These are phyloP conservation scores for Crotophaga sulcirostris DNA, from an alignment of 2,113 vertebrate species.

Conservation along the genomic window DNA sequence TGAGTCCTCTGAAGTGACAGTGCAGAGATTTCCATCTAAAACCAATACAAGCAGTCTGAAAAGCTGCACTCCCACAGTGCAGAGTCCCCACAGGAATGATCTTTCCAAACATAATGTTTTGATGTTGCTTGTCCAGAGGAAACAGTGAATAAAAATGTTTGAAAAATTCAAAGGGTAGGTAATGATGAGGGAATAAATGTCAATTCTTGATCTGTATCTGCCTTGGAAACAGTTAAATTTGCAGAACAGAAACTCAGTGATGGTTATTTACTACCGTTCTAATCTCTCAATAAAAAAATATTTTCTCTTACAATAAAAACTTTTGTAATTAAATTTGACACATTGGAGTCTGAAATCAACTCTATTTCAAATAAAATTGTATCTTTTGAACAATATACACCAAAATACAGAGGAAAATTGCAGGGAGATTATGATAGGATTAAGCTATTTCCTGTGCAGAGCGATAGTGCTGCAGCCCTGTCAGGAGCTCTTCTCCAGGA, in stretches of 20 bases:
- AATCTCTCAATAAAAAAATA: not conserved
- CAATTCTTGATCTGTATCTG: conserved; percentile 16
- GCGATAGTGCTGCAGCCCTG: not conserved
- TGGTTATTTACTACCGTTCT: not conserved
- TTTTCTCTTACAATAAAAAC: not conserved
- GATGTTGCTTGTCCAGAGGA: conserved; percentile 9
- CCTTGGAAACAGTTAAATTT: conserved; percentile 11
- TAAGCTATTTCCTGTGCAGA: not conserved
- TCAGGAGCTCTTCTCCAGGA: conserved; percentile 2
- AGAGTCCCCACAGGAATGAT: not conserved
- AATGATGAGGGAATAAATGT: conserved; percentile 1
- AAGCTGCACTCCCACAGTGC: not conserved
- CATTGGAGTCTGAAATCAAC: conserved; percentile 13
- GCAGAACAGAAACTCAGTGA: not conserved
- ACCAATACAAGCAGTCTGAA: not conserved
- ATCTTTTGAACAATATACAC: conserved; percentile 20
- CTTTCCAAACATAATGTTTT: not conserved
- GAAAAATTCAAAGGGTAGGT: not conserved
- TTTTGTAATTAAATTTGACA: conserved; percentile 41
- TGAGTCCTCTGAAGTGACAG: conserved; percentile 13
- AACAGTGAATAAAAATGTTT: not conserved
- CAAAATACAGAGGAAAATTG: conserved; percentile 42
- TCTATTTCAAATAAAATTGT: conserved; percentile 33
- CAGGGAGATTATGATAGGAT: conserved; percentile 6
- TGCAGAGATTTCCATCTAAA: not conserved